These are phyloP conservation scores for Drosophila prostipennis DNA, from an alignment of 2,888 invertebrate genomes.

Conservation along the genomic window DNA sequence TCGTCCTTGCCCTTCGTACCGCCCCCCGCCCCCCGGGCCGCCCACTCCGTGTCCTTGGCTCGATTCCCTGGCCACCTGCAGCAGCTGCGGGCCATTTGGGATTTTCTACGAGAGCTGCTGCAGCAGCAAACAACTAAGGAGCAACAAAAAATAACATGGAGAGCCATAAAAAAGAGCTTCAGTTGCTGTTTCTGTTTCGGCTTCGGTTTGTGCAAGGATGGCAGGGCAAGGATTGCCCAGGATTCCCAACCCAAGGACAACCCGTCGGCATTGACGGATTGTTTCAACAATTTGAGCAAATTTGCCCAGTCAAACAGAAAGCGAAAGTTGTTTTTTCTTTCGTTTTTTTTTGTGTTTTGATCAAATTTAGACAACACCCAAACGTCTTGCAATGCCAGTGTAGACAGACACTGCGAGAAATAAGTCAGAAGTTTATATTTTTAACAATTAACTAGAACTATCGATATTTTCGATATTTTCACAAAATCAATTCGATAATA, in stretches of 20 bases:
- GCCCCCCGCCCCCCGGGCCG: neutral
- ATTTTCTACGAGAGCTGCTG: slow-evolving; percentile 16
- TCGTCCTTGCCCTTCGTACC: slow-evolving; percentile 13
- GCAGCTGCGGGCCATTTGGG: slow-evolving; percentile 35
- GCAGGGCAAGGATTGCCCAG: slow-evolving; percentile 8
- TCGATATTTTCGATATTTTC: no score
- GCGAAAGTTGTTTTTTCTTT: neutral
- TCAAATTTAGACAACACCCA: slow-evolving; percentile 36
- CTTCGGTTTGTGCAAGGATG: slow-evolving; percentile 10
- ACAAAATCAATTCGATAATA: no score
- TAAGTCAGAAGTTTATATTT: no score
- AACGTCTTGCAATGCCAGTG: slow-evolving; percentile 1
- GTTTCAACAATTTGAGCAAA: slow-evolving; percentile 40
- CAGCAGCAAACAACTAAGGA: slow-evolving; percentile 18
- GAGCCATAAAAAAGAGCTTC: slow-evolving; percentile 17
- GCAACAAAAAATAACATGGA: neutral
- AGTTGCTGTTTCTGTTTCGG: slow-evolving; percentile 9
- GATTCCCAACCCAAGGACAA: slow-evolving; percentile 24
- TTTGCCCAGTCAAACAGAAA: slow-evolving; percentile 36
- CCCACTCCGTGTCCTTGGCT: slow-evolving; percentile 22
- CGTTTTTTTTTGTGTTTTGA: slow-evolving; percentile 12
- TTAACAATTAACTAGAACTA: no score
- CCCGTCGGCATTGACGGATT: slow-evolving; percentile 39
- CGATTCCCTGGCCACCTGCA: slow-evolving; percentile 34
- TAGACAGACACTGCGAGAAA: neutral